Base-by-base conservation (phyloP, 2,888 invertebrate genomes). In the Heliconius ismenius region DNA sequence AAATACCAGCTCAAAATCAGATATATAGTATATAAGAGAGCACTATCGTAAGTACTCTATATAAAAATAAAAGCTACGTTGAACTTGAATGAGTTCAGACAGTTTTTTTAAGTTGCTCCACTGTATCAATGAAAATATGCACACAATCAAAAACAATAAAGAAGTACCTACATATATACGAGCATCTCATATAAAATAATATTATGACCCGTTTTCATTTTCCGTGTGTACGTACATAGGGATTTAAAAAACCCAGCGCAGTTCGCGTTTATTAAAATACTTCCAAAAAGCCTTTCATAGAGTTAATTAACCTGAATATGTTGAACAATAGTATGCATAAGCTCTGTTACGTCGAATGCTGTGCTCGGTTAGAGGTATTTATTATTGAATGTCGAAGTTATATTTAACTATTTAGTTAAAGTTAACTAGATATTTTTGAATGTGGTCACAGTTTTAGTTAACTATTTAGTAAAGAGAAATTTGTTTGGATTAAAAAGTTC, bases 221-320 rank as follows among this genome's bases (percentile, higher is more conserved):
- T 32, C 63, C 24, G 26, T 26, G 13, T 6, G 0, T 26, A 62
- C 7, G 62, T 62, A 62, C 4, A 2, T 15, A 24, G 18, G 13
- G 21, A 70, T 62, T 68, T 39, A 21, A 62, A 68, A 75, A 68
- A 28, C 6, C 49, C 24, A 62, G 24, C 24, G 36, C 63, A 58
- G 39, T 76, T 73, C 65, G 6, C 54, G n/a, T 73, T 65, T 73
- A 76, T 73, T 76, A 73, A 76, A 76, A 76, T 65, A 76, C 72
- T 73, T 76, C 70, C 76, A 73, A 73, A 76, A 72, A 76, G 39
- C 58, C 28, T 76, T 73, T 76, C 39, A 76, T 54, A 36, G 36
- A 76, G 54, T 76, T 76, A 70, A 72, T 76, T 76, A 76, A 75
- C 75, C 75, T 75, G 60, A 76, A 72, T 72, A 70, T 58, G 64